Base-by-base conservation (phyloP, 2,797 vertebrate species). In the Syncerus caffer region DNA sequence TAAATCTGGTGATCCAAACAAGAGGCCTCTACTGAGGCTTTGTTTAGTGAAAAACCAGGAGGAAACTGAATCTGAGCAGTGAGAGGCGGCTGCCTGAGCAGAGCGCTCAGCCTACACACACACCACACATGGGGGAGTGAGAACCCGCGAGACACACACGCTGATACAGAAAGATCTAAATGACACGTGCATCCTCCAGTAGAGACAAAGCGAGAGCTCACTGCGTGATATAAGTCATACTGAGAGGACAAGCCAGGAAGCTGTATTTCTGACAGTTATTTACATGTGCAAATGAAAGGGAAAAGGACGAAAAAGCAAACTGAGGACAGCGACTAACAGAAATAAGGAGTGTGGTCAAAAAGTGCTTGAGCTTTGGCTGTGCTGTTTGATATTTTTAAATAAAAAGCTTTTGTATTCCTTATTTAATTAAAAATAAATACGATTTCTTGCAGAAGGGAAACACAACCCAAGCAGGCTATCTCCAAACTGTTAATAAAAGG, bases 31-130 rank as follows among this genome's bases (percentile, higher is more conserved):
- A 0, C 58, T 62, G 16, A 14, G 17, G 38, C 15, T 90, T 31
- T 85, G 27, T 76, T 71, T 5, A 34, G 57, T 19, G 71, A 93
- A 80, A 51, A 74, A 14, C 0, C 5, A 4, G 31, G 25, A 57
- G 34, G 25, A 57, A 53, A 21, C 60, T 27, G 38, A 1, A 6
- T 27, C 1, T 14, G 34, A 67, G 76, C 31, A 19, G 21, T 21
- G 42, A 29, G 47, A 45, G 21, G 67, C 10, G 67, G 8, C 74
- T 2, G 29, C 17, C 8, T 2, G 15, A 1, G 2, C 2, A 57
- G 45, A 15, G 9, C 0, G 0, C 8, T 45, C 10, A 0, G 45
- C 23, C 45, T 1, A 2, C 2, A 3, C 0, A 12, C 55, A 4
- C 15, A 25, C 2, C 38, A 15, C 27, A 38, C 7, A 11, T 17